Evolutionary conservation across 2,888 invertebrate species (phyloP).

Genomic region (Calameuta pallipes): DNA sequence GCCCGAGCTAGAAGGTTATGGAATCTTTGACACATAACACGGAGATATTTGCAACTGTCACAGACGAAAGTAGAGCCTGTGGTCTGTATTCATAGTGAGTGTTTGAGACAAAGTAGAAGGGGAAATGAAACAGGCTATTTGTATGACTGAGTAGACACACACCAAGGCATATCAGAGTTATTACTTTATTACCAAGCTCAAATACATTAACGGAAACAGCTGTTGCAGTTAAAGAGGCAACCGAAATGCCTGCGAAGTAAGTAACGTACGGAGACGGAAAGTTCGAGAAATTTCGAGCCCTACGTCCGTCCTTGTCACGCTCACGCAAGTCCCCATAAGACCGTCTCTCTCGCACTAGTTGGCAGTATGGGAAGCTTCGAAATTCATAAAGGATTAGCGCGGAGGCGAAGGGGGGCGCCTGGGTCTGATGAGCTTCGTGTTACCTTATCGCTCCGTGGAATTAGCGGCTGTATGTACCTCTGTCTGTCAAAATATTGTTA

Average conservation of each 20-base stretch:
- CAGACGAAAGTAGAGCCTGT: not conserved
- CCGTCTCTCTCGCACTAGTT: no score
- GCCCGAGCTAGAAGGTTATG: not conserved
- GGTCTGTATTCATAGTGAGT: no score
- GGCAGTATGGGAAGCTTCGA: no score
- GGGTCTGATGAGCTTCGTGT: no score
- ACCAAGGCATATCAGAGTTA: not conserved
- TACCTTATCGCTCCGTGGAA: no score
- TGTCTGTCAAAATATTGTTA: not conserved
- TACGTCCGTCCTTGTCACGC: no score
- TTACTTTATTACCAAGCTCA: not conserved
- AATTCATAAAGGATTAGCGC: no score
- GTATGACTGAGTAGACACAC: slow-evolving; percentile 17
- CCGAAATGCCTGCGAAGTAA: not conserved
- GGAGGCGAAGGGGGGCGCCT: no score
- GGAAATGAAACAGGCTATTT: slow-evolving; percentile 2
- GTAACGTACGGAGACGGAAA: not conserved
- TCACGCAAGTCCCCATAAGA: no score
- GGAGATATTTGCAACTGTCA: not conserved
- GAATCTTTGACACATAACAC: not conserved
- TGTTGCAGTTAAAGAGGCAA: no score
- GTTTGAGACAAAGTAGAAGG: slow-evolving; percentile 5
- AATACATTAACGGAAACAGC: not conserved
- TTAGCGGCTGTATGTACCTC: no score
- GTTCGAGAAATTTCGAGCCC: not conserved